These are phyloP conservation scores for Paradisaea rubra DNA, from an alignment of 2,113 vertebrate species.

Conservation along the genomic window DNA sequence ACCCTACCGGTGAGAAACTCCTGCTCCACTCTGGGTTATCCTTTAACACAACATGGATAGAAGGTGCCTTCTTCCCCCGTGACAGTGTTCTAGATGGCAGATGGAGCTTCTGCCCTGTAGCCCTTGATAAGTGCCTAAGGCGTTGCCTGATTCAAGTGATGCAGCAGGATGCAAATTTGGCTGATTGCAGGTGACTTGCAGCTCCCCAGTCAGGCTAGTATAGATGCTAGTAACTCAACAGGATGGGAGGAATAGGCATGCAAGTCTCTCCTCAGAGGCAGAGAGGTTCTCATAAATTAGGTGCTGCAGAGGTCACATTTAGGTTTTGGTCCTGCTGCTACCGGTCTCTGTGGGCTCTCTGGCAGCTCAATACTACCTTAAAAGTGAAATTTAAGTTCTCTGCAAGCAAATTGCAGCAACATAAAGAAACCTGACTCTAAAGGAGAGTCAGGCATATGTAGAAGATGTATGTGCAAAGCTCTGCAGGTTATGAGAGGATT, in stretches of 20 bases:
- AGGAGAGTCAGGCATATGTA: background rate
- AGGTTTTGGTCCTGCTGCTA: background rate
- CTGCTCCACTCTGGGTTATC: background rate
- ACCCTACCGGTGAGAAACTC: background rate
- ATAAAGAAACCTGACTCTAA: background rate
- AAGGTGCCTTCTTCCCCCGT: background rate
- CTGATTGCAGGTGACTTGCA: background rate
- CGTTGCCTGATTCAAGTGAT: accelerated
- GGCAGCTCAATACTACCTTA: background rate
- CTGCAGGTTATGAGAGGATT: background rate
- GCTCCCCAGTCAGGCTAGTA: background rate
- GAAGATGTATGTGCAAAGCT: background rate
- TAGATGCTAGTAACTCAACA: background rate
- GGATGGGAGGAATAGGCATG: background rate
- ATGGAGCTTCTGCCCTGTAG: background rate
- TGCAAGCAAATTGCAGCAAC: background rate
- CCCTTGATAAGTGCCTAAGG: background rate
- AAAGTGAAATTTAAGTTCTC: background rate
- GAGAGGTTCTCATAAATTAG: background rate
- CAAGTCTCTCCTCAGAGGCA: background rate
- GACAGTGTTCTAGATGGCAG: background rate
- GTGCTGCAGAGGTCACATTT: background rate
- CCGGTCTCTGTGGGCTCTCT: background rate
- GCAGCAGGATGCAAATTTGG: background rate
- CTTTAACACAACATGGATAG: background rate